phyloP scores from a whole-genome alignment of 2,797 vertebrate genomes.

The Acanthurus lineatus region DNA sequence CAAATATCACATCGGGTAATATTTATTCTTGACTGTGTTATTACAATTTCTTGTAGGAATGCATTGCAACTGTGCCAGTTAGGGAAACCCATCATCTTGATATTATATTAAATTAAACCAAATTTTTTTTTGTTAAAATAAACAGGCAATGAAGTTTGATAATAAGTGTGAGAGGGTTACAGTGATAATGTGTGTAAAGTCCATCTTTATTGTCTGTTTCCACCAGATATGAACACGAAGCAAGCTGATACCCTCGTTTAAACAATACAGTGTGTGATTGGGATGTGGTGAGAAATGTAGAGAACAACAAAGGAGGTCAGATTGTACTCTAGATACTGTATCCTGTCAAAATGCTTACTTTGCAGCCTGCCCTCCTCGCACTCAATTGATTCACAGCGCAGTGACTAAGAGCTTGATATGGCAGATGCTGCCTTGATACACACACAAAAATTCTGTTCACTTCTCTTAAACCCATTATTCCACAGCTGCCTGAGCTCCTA shows the following conservation, averaged over 20 bases:
- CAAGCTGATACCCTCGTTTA: constrained; percentile 46
- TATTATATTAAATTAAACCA: constrained; percentile 3
- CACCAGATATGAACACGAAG: constrained; percentile 40
- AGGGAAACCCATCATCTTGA: constrained; percentile 56
- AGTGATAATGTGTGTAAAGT: constrained; percentile 12
- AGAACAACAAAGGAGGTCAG: constrained; percentile 82
- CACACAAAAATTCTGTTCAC: neutral
- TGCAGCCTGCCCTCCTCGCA: constrained; percentile 54
- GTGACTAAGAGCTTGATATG: neutral
- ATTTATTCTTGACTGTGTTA: constrained; percentile 67
- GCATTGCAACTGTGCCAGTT: constrained; percentile 45
- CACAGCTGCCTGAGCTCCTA: constrained; percentile 64
- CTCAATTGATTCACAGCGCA: constrained; percentile 27
- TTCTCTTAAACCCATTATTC: constrained; percentile 39
- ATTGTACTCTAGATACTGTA: constrained; percentile 77
- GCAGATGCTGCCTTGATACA: constrained; percentile 9
- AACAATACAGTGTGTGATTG: constrained; percentile 64
- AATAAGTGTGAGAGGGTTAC: constrained; percentile 2
- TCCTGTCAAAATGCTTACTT: constrained; percentile 76
- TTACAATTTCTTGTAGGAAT: constrained; percentile 50
- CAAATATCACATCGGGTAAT: constrained; percentile 61
- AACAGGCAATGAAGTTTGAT: neutral
- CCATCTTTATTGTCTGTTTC: constrained; percentile 44
- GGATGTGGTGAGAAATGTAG: constrained; percentile 75
- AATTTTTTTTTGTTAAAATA: neutral